Percentiles rank a stretch among this genome's conserved stretches.
phyloP scores from a whole-genome alignment of 2,888 invertebrate genomes.

The Salticus scenicus region DNA sequence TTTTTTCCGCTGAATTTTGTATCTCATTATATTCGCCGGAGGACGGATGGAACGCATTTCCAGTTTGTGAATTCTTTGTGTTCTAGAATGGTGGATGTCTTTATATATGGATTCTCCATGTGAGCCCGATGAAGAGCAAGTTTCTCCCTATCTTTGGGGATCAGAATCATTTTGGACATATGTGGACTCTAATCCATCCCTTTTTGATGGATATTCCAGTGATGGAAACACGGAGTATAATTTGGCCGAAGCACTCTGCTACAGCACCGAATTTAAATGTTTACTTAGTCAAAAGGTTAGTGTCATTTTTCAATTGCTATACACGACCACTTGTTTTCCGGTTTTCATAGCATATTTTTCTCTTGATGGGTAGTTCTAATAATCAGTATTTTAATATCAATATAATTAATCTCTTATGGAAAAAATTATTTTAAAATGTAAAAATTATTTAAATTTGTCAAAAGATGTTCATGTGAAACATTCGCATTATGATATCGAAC shows the following conservation, averaged over 20 bases:
- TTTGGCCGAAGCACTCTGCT: slow-evolving; percentile 38
- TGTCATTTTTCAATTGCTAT: too few species aligned
- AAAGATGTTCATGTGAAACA: too few species aligned
- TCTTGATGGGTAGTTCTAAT: too few species aligned
- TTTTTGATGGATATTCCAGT: not conserved
- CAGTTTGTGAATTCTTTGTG: not conserved
- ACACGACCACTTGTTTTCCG: too few species aligned
- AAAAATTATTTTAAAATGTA: too few species aligned
- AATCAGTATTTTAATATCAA: too few species aligned
- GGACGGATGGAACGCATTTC: not conserved
- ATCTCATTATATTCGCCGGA: not conserved
- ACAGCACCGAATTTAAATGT: slow-evolving; percentile 51
- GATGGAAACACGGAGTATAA: slow-evolving; percentile 18
- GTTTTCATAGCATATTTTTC: too few species aligned
- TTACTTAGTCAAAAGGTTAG: slow-evolving; percentile 54
- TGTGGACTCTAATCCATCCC: slow-evolving; percentile 17
- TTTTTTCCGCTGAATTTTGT: not conserved
- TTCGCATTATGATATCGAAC: too few species aligned
- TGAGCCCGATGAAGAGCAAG: not conserved
- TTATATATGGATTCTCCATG: not conserved
- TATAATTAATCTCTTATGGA: too few species aligned
- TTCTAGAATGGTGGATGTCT: not conserved
- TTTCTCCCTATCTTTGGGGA: slow-evolving; percentile 17
- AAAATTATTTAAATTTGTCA: too few species aligned
- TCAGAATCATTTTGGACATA: slow-evolving; percentile 56